Evolutionary conservation across 2,113 vertebrate species (phyloP).

Genomic region (Gallinago jamesoni): DNA sequence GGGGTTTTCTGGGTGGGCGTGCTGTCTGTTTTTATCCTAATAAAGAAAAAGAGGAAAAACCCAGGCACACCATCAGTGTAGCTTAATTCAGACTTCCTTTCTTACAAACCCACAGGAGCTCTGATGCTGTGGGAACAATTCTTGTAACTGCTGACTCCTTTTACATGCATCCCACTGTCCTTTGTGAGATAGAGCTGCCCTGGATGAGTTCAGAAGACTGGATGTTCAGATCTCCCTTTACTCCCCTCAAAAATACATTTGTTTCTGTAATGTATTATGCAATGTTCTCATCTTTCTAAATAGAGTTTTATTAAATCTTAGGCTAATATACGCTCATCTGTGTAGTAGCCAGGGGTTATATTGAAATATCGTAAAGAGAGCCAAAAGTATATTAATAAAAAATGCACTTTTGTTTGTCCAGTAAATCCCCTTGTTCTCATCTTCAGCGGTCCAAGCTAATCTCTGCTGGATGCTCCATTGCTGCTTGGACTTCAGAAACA

Average conservation of each 20-base stretch:
- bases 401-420: conserved; percentile 23
- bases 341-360: conserved; percentile 55
- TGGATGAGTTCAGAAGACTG: background rate
- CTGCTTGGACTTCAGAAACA: background rate
- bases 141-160: background rate
- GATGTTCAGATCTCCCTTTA: background rate
- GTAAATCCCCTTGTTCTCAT: background rate
- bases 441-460: background rate
- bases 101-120: background rate
- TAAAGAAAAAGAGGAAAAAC: background rate
- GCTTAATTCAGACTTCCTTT: background rate
- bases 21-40: background rate
- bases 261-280: conserved; percentile 27
- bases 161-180: background rate
- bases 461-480: background rate
- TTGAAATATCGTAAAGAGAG: conserved; percentile 22
- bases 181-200: background rate
- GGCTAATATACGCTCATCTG: background rate
- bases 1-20: background rate
- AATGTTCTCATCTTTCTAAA: conserved; percentile 48
- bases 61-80: background rate
- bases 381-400: conserved; percentile 62
- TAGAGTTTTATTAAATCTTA: conserved; percentile 53
- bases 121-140: background rate
- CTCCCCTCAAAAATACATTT: conserved; percentile 2